Conservation (phyloP, 2,797 vertebrate species). For the Manis pentadactyla region DNA sequence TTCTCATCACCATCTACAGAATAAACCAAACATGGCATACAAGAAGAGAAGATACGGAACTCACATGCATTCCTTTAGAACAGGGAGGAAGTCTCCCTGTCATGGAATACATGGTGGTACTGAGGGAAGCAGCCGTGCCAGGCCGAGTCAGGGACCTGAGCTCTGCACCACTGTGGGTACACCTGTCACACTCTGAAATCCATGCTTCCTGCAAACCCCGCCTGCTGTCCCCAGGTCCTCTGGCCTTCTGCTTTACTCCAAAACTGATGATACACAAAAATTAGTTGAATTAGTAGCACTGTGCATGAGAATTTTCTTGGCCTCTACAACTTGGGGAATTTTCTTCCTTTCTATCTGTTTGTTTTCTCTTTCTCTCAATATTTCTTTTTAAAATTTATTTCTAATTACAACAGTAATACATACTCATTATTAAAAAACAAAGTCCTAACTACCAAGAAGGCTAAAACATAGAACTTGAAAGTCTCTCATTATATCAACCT, state of each 20-base stretch:
- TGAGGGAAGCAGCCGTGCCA: neutral
- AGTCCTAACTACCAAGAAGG: neutral
- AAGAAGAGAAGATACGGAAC: neutral
- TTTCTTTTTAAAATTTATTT: neutral
- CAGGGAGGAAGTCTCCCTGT: too few relatives aligned
- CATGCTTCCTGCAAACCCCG: neutral
- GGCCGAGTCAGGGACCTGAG: neutral
- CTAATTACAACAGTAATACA: neutral
- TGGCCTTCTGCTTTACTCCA: neutral
- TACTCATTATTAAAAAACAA: neutral
- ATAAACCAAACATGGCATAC: neutral
- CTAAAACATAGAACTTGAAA: neutral
- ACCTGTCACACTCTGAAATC: neutral
- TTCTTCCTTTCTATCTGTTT: neutral
- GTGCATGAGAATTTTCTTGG: neutral
- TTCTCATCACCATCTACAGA: neutral
- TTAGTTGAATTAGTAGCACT: neutral
- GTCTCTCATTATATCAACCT: neutral
- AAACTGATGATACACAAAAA: neutral
- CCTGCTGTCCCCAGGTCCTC: neutral
- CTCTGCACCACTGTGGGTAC: rapidly evolving
- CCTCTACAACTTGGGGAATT: neutral
- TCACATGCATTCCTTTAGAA: neutral
- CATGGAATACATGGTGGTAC: rapidly evolving
- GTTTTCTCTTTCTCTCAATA: neutral